Conservation (phyloP, 2,113 vertebrate genomes). For the Xiphias gladius region DNA sequence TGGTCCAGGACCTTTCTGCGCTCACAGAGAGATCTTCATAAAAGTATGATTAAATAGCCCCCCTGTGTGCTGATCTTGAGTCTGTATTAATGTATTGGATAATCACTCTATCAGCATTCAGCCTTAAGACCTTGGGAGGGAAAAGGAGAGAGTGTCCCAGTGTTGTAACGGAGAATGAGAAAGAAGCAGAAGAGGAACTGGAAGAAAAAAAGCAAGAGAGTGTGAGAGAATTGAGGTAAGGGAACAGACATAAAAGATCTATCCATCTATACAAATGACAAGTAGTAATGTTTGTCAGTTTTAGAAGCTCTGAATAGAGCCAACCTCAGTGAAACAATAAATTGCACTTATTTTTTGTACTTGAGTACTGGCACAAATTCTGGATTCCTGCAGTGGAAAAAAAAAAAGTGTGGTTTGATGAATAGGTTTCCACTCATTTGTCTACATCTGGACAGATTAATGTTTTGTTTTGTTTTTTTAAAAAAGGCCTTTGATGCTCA, state of each 20-base stretch:
- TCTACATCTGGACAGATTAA: slow-evolving; percentile 15
- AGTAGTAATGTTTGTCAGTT: slow-evolving; percentile 1
- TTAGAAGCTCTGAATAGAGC: slow-evolving; percentile 16
- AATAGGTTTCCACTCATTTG: slow-evolving; percentile 1
- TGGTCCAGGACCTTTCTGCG: slow-evolving; percentile 31
- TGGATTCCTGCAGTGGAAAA: not conserved
- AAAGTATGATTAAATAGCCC: slow-evolving; percentile 37
- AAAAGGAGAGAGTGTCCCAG: not conserved
- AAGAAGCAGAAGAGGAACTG: not conserved
- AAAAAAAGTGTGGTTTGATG: not conserved
- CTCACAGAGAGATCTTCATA: slow-evolving; percentile 26
- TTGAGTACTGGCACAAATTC: not conserved
- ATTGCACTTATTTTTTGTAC: not conserved
- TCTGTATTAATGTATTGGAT: slow-evolving; percentile 53
- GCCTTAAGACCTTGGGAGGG: slow-evolving; percentile 46
- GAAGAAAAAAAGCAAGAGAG: not conserved
- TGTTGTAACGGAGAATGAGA: slow-evolving; percentile 23
- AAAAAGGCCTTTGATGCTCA: not conserved
- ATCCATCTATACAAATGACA: not conserved
- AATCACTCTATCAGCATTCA: slow-evolving; percentile 61
- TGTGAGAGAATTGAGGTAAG: not conserved
- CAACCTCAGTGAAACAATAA: slow-evolving; percentile 11
- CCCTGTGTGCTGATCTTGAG: slow-evolving; percentile 44
- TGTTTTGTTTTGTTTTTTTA: not conserved
- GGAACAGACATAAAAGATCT: not conserved